These are phyloP conservation scores for Drosophila lowei DNA, from an alignment of 1,140 invertebrate species.

Conservation along the genomic window DNA sequence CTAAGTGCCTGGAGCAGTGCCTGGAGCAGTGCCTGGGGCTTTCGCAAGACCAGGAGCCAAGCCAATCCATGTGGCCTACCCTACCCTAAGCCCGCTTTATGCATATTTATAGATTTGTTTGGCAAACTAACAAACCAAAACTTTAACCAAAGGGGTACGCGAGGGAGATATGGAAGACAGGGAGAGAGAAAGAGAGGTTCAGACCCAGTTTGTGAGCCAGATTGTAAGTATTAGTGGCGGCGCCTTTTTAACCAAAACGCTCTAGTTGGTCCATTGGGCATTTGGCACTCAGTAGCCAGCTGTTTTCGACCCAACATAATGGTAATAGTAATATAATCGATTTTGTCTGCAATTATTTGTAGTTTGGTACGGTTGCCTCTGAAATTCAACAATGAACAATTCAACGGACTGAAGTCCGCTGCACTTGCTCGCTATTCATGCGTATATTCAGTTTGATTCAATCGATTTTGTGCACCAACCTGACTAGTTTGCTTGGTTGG, in stretches of 20 bases:
- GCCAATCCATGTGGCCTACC: slow-evolving; percentile 11
- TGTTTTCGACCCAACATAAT: slow-evolving; percentile 58
- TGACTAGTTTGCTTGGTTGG: slow-evolving; percentile 45
- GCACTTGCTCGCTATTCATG: slow-evolving; percentile 48
- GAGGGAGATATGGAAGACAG: not conserved
- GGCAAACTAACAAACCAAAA: slow-evolving; percentile 46
- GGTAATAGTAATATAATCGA: slow-evolving; percentile 71
- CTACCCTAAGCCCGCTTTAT: slow-evolving; percentile 49
- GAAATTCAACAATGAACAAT: slow-evolving; percentile 46
- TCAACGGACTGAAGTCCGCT: slow-evolving; percentile 47
- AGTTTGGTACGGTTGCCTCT: slow-evolving; percentile 41
- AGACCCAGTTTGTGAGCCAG: slow-evolving; percentile 63
- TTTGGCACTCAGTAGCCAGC: slow-evolving; percentile 38
- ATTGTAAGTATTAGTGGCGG: slow-evolving; percentile 26
- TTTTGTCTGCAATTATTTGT: slow-evolving; percentile 55
- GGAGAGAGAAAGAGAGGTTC: slow-evolving; percentile 1
- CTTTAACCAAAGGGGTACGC: slow-evolving; percentile 12
- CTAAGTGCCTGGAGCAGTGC: slow-evolving; percentile 32
- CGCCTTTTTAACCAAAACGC: slow-evolving; percentile 41
- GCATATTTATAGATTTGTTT: slow-evolving; percentile 74
- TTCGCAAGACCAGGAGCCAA: slow-evolving; percentile 65
- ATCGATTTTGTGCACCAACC: slow-evolving; percentile 23
- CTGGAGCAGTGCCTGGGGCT: slow-evolving; percentile 38
- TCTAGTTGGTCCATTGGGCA: slow-evolving; percentile 36
- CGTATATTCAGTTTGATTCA: slow-evolving; percentile 29